Evolutionary conservation across 1,140 invertebrate species (phyloP), one percentile per base, ranked within the genome.

Genomic region (Coelopa frigida): DNA sequence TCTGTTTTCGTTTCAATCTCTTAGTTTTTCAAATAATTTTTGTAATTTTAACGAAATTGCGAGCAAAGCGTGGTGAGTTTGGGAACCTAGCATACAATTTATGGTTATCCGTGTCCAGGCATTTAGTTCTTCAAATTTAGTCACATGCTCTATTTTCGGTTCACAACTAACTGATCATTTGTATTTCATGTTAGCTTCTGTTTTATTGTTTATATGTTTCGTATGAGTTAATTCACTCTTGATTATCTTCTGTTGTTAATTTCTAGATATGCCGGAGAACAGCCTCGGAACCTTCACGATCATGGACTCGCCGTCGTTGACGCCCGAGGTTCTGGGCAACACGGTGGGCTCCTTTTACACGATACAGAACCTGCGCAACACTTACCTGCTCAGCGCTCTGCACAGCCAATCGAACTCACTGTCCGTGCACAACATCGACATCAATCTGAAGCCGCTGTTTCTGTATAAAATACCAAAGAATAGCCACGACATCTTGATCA

Each of bases 401-500:
- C 68, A 70, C 37, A 56, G 54, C 44, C 58, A 56, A 14, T 66
- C 61, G n/a, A 57, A 66, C 51, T 68, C 57, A 24, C 35, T 70
- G 21, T 64, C 68, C n/a, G 68, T 83, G 51, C 78, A 83, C 54
- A 76, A 74, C 58, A 78, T 79, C 47, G 77, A 80, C 58, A 71
- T 82, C 31, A 78, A 79, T 49, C 67, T 78, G 35, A 75, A 77
- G 48, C 83, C 84, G 5, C 56, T 85, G 39, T 82, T 79, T 63
- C 72, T 83, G 4, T 82, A 87, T 66, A 84, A 82, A 71, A 70
- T 87, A 48, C 78, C 81, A 29, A 59, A 56, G 11, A 55, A 67
- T 42, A 61, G 62, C 43, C 51, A 54, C 22, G 62, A 69, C 45
- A 58, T 68, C 51, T 52, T 69, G 37, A 62, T 69, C 8, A 58